Conservation (phyloP, 2,888 invertebrate species). For the Labia minor region DNA sequence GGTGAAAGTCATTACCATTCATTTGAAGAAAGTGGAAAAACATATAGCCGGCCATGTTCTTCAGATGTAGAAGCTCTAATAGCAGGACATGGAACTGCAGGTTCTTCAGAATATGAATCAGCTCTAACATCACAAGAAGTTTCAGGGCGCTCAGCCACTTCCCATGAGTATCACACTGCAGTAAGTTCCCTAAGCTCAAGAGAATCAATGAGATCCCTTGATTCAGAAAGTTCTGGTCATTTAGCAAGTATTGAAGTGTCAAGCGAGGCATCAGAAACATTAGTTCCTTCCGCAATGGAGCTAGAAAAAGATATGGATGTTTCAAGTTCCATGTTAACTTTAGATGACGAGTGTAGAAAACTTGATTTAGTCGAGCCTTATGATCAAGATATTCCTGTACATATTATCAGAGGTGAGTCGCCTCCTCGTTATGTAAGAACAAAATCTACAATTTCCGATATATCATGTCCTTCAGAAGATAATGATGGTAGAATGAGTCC, state of each 20-base stretch:
- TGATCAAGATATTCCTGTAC: slow-evolving; percentile 31
- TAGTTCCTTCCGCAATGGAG: slow-evolving; percentile 82
- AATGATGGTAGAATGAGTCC: slow-evolving; percentile 31
- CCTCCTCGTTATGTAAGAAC: slow-evolving; percentile 24
- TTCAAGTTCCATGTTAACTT: slow-evolving; percentile 43
- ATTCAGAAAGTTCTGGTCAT: slow-evolving; percentile 81
- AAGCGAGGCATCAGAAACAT: slow-evolving; percentile 82
- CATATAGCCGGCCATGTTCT: slow-evolving; percentile 65
- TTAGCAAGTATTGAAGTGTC: slow-evolving; percentile 74
- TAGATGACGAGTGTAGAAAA: slow-evolving; percentile 32
- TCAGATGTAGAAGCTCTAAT: slow-evolving; percentile 74
- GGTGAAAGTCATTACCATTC: slow-evolving; percentile 84
- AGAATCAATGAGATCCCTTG: slow-evolving; percentile 80
- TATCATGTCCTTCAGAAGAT: slow-evolving; percentile 44
- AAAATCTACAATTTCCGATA: slow-evolving; percentile 27
- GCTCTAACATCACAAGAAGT: slow-evolving; percentile 69
- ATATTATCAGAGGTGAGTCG: slow-evolving; percentile 29
- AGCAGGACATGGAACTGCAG: slow-evolving; percentile 46
- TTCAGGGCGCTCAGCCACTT: slow-evolving; percentile 61
- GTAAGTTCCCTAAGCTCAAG: slow-evolving; percentile 77
- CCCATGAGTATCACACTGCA: slow-evolving; percentile 78
- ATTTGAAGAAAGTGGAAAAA: slow-evolving; percentile 56
- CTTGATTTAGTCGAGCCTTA: slow-evolving; percentile 30
- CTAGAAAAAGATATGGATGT: slow-evolving; percentile 61
- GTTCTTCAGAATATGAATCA: slow-evolving; percentile 70